Base-by-base conservation (phyloP, 30 jellyfish, hydroid and myxozoan genomes). In the Hydra vulgaris region DNA sequence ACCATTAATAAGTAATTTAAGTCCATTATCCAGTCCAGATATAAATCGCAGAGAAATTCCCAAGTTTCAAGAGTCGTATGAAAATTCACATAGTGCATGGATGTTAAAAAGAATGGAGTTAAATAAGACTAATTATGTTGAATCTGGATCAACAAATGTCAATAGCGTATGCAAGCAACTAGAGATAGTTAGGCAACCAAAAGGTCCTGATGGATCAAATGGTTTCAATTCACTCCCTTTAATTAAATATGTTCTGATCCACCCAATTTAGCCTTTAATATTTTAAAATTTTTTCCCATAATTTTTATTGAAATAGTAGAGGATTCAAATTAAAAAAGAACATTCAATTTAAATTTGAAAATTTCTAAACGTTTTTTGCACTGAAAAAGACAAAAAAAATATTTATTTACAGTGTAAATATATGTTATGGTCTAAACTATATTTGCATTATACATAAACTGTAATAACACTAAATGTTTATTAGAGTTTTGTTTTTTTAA, bases 191-290 rank as follows among this genome's bases (percentile, higher is more conserved):
- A 85, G 98, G 24, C 98, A 92, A 70, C 98, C 98, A 80, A 83
- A 76, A 68, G 98, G 98, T n/a, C 98, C 98, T n/a, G 98, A 92
- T 80, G 98, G 98, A 17, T 77, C 98, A 26, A 83, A 76, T 73
- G 98, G 98, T 53, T 92, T 92, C 74, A 27, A 84, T 19, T 56
- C 61, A 66, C 94, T 74, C 26, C 80, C 90, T 23, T 15, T 80
- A 53, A 80, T 25, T 22, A 80, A 80, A 19, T 80, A 66, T 70
- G 87, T 80, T 0, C 66, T 80, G 27, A 68, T 66, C 18, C 87
- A 80, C 27, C 53, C 87, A 56, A 56, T n/a, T n/a, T n/a, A n/a
- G n/a, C n/a, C n/a, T n/a, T n/a, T n/a, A n/a, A n/a, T n/a, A n/a
- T n/a, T n/a, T n/a, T n/a, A n/a, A n/a, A n/a, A n/a, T n/a, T n/a